Conservation (phyloP, 2,888 invertebrate genomes). For the Eupithecia tripunctaria region DNA sequence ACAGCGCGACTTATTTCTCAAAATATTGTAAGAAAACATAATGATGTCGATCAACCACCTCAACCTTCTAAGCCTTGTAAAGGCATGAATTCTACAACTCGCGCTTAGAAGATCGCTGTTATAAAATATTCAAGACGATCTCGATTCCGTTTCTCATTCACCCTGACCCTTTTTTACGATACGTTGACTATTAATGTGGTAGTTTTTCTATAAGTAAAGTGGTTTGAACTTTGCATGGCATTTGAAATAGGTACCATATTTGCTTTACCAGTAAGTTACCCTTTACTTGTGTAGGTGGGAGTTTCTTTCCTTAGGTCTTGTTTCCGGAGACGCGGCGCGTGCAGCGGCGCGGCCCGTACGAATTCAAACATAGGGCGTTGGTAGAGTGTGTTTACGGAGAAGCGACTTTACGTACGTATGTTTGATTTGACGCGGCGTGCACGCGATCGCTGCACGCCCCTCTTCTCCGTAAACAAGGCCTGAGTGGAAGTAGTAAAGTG, state of each 20-base stretch:
- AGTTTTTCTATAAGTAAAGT: conserved; percentile 58
- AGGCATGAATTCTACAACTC: conserved; percentile 59
- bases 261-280: background rate
- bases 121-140: conserved; percentile 74
- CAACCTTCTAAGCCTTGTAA: conserved; percentile 31
- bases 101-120: conserved; percentile 63
- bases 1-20: background rate
- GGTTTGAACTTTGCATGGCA: conserved; percentile 45
- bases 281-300: background rate
- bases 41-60: conserved; percentile 4
- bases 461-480: too few relatives aligned
- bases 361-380: too few relatives aligned
- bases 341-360: too few relatives aligned
- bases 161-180: conserved; percentile 63
- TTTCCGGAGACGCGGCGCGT: too few relatives aligned
- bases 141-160: conserved; percentile 68
- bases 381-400: too few relatives aligned
- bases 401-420: too few relatives aligned
- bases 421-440: too few relatives aligned
- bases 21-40: background rate
- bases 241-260: conserved; percentile 25
- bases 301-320: background rate
- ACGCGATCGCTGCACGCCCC: too few relatives aligned
- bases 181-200: conserved; percentile 55
- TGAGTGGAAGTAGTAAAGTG: background rate